Evolutionary conservation across 2,113 vertebrate genomes (phyloP), one percentile per base, ranked within the genome.

Genomic region (Fregata magnificens): DNA sequence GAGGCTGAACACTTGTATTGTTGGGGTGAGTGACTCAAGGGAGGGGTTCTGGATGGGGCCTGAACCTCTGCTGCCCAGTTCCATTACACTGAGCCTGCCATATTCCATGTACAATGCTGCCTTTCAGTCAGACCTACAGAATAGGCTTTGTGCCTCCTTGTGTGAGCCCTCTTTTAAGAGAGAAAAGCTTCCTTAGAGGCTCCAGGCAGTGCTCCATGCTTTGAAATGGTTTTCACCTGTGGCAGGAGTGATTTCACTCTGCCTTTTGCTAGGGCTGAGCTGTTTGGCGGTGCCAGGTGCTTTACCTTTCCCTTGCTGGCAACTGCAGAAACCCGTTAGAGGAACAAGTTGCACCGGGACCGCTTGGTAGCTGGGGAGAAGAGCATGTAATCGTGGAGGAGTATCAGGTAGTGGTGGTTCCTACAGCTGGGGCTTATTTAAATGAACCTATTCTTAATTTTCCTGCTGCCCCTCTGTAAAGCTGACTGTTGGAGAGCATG

Each of bases 81-180:
- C 69, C 1, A 0, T 86, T 71, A 29, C 73, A 7, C 80, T 1
- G 10, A 61, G 72, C 0, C 1, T 76, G 82, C 93, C 56, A 3
- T 45, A 61, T 21, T 4, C 91, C 80, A 6, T 1, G 16, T 40
- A 96, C 94, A 97, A 95, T 90, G 89, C 87, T 71, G 94, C 91
- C 91, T 91, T 97, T 97, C 93, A 96, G 82, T 42, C 74, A 55
- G 9, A 19, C 29, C 90, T 52, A 96, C 90, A 96, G 88, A 97
- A 94, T 11, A 5, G 89, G 89, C 95, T 91, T 94, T 97, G 95
- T 97, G 70, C 73, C 70, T 90, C 55, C 88, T 22, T 72, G 12
- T 91, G 45, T 95, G 81, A 96, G 82, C 91, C 83, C 62, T 86
- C 58, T 96, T 94, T 86, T 32, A 20, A 21, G 56, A 72, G 56